These are phyloP conservation scores for Chrysomela aeneicollis DNA, from an alignment of 2,888 invertebrate genomes.

Conservation along the genomic window DNA sequence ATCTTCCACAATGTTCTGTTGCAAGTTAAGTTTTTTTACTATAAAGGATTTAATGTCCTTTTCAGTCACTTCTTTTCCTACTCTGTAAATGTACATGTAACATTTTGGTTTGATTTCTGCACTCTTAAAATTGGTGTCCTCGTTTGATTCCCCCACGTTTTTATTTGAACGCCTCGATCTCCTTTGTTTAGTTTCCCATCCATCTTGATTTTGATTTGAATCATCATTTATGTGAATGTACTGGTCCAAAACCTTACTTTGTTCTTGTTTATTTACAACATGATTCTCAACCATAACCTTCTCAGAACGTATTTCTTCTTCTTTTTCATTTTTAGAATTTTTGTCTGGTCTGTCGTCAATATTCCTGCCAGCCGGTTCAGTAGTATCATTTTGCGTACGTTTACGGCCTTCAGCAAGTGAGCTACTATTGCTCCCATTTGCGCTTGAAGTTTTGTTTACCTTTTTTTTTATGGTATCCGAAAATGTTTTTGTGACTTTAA, in stretches of 20 bases:
- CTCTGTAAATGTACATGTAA: constrained; percentile 14
- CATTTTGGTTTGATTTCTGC: constrained; percentile 2
- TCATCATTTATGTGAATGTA: constrained; percentile 11
- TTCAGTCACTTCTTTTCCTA: constrained; percentile 6
- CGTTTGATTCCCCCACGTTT: constrained; percentile 9
- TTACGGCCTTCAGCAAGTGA: constrained; percentile 1
- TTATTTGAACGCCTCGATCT: constrained; percentile 8
- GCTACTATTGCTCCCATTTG: constrained; percentile 1
- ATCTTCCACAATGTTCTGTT: constrained; percentile 4
- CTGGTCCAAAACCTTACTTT: constrained; percentile 3
- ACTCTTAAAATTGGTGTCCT: constrained; percentile 12
- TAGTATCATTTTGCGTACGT: constrained; percentile 10
- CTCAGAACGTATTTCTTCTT: background rate
- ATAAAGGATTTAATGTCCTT: constrained; percentile 12
- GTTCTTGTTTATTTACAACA: background rate
- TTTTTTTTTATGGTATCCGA: constrained; percentile 13
- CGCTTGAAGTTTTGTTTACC: constrained; percentile 6
- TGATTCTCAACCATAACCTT: background rate
- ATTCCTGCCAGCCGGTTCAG: background rate
- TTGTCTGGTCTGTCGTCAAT: constrained; percentile 1
- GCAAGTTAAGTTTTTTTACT: constrained; percentile 4
- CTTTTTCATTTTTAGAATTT: constrained; percentile 5
- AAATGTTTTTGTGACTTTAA: constrained; percentile 9
- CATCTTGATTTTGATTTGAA: constrained; percentile 4
- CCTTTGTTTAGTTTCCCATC: constrained; percentile 9